phyloP scores from a whole-genome alignment of 2,797 vertebrate genomes.

The Pterois miles region DNA sequence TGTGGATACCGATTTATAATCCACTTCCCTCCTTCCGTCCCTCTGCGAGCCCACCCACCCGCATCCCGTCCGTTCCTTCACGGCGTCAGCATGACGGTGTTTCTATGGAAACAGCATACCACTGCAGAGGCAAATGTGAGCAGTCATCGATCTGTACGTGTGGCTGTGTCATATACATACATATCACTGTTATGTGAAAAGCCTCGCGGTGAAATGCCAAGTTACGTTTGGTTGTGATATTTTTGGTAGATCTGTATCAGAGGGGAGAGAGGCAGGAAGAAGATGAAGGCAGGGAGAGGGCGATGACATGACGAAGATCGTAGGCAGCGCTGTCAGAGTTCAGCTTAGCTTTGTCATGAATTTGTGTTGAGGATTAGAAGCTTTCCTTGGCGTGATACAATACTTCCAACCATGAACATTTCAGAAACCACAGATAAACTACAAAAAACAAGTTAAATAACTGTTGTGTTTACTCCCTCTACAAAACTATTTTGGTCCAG shows the following conservation, averaged over 20 bases:
- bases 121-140: constrained; percentile 56
- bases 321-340: neutral
- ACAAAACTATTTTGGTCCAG: neutral
- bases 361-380: neutral
- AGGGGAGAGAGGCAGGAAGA: neutral
- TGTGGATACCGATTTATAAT: constrained; percentile 64
- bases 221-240: neutral
- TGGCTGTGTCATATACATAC: constrained; percentile 14
- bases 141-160: constrained; percentile 43
- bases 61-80: constrained; percentile 21
- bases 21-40: neutral
- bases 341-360: neutral
- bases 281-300: neutral
- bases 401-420: neutral
- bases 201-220: neutral
- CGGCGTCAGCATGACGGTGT: constrained; percentile 51
- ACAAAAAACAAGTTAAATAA: neutral
- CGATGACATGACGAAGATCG: neutral
- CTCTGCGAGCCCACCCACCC: constrained; percentile 13
- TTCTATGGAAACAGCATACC: constrained; percentile 71
- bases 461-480: neutral
- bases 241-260: constrained; percentile 14
- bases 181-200: constrained; percentile 22
- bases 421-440: neutral
- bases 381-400: neutral